Base-by-base conservation (phyloP, 1,140 invertebrate genomes). In the Caenorhabditis briggsae region DNA sequence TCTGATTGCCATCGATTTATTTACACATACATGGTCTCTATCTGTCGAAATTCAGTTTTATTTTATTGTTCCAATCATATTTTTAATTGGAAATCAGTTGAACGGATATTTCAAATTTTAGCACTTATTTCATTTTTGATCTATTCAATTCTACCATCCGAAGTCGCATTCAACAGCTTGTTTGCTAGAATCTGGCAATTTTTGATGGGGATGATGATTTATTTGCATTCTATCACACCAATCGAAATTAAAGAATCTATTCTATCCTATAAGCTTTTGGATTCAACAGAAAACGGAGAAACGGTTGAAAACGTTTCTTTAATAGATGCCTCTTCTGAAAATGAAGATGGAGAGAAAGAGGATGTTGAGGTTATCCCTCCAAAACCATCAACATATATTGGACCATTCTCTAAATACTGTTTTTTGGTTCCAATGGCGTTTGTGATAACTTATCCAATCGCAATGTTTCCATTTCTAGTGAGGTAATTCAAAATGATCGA, bases 21-120 rank as follows among this genome's bases (percentile, higher is more conserved):
- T 84, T 41, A 84, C 82, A 18, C 82, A 84, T 41, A 84, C 82
- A 23, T 84, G 82, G 82, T 84, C 82, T 41, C 58, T 84, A 16
- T 41, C 82, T 46, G 43, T 84, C 14, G 82, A 84, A 84, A 64
- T 84, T 33, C 82, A 84, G 33, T 84, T 84, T 58, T 84, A 84
- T 58, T 58, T 84, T 5, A 48, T 84, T 41, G 55, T 84, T 50
- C 82, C 82, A 14, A 6, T 64, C 5, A 59, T 84, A 12, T 84
- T 84, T 48, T 9, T 84, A 0, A 41, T 84, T 43, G 41, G 59
- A 64, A 64, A 33, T 23, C 2, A 64, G 8, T 64, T 64, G 5
- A 33, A 7, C 33, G 25, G 59, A 11, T 33, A 7, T 8, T 33
- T 33, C 59, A 64, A 64, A 33, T 33, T 64, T 5, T 23, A 64